Evolutionary conservation across 2,888 invertebrate genomes (phyloP).

Genomic region (Boloria selene): DNA sequence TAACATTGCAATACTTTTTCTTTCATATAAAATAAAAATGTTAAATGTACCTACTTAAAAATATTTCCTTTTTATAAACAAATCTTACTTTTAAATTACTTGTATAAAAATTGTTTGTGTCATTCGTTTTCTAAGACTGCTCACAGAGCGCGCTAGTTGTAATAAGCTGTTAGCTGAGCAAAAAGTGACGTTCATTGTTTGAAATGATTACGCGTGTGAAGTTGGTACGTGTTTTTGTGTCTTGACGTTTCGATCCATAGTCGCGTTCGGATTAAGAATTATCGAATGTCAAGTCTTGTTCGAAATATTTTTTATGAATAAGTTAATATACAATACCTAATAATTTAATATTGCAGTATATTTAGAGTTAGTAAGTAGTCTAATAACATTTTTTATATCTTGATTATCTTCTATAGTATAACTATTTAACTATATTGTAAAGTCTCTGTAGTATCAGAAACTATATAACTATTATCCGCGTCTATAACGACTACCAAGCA

Average conservation of each 20-base stretch:
- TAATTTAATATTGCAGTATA: too few species aligned
- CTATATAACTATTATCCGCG: too few species aligned
- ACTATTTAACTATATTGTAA: too few species aligned
- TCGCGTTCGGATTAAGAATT: constrained; percentile 22
- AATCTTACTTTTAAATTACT: neutral
- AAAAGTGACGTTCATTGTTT: constrained; percentile 20
- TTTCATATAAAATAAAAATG: neutral
- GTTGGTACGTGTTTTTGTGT: constrained; percentile 22
- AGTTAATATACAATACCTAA: too few species aligned
- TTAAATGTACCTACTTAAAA: constrained; percentile 3
- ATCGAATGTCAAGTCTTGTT: neutral
- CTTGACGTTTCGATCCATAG: constrained; percentile 19
- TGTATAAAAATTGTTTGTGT: constrained; percentile 32
- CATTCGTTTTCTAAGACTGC: constrained; percentile 20
- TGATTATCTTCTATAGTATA: too few species aligned
- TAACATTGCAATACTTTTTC: constrained; percentile 4
- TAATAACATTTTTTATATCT: too few species aligned
- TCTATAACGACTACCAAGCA: too few species aligned
- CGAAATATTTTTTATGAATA: neutral
- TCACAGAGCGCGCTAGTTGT: constrained; percentile 34
- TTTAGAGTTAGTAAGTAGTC: too few species aligned
- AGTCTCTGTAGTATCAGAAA: too few species aligned
- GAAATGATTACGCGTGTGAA: constrained; percentile 21
- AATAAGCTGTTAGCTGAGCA: constrained; percentile 2
- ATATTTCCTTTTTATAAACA: constrained; percentile 7